Base-by-base conservation (phyloP, 1,140 invertebrate genomes). In the Xylocopa sonorina region DNA sequence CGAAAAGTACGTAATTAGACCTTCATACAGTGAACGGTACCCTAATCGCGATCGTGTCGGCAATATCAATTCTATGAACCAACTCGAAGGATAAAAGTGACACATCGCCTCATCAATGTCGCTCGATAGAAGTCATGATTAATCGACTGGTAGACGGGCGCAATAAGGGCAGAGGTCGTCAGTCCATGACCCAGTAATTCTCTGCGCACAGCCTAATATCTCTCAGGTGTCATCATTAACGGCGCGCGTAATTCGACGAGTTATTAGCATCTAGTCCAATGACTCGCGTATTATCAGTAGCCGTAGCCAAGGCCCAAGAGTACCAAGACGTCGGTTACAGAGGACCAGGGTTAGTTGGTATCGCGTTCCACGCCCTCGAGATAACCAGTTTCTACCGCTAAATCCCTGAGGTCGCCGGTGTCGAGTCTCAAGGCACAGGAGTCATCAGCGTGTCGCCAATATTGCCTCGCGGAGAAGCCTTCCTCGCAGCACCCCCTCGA, bases 371-470 rank as follows among this genome's bases (percentile, higher is more conserved):
- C 16, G 64, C 27, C 48, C 41, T n/a, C 21, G 18, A 41, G 63
- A 69, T 77, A 77, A 69, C 64, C 53, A 69, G 51, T 68, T 69
- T 69, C 64, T 6, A 46, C n/a, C 21, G 64, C 12, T 41, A 24
- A 51, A 32, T 71, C 75, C 34, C 66, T 4, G 6, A 43, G 48
- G 75, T 71, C 18, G 12, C 60, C 66, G n/a, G 75, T 60, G 55
- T 60, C 75, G 32, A 46, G 66, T 78, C 55, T 69, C 75, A 50
- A 50, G 66, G 60, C 75, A 32, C 66, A 60, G 18, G 43, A 71
- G 75, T 67, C 43, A 71, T 51, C 43, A 60, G 66, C 29, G 27
- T n/a, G 43, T 43, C 38, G 74, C 21, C 41, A 50, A 73, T 73
- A 73, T 73, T 60, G 57, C 12, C 57, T 27, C 32, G 7, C 27